Conservation (phyloP, 2,113 vertebrate species). For the Pungitius pungitius region DNA sequence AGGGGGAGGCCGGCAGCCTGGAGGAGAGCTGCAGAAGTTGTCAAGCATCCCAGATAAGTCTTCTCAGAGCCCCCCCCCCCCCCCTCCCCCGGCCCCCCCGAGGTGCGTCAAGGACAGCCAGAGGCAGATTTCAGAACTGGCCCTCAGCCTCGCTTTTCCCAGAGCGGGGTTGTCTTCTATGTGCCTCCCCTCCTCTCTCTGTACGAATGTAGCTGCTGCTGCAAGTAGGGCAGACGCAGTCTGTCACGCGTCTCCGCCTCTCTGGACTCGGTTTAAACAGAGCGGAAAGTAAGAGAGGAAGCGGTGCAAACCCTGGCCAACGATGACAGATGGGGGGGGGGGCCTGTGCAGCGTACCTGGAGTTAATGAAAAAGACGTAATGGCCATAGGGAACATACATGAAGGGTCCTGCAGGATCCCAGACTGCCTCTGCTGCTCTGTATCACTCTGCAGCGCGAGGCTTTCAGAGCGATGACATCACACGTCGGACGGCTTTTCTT, state of each 20-base stretch:
- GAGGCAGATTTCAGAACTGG: slow-evolving; percentile 60
- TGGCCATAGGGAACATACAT: slow-evolving; percentile 44
- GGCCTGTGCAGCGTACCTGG: slow-evolving; percentile 39
- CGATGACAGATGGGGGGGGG: slow-evolving; percentile 3
- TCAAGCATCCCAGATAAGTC: slow-evolving; percentile 67
- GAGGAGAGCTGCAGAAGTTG: slow-evolving; percentile 62
- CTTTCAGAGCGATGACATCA: too few relatives aligned
- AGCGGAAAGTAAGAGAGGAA: slow-evolving; percentile 40
- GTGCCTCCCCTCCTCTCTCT: slow-evolving; percentile 4
- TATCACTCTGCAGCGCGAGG: too few relatives aligned
- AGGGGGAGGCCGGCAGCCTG: slow-evolving; percentile 56
- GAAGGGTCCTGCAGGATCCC: slow-evolving; percentile 69
- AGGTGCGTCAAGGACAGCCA: slow-evolving; percentile 71
- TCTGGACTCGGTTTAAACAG: slow-evolving; percentile 53
- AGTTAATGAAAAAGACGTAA: slow-evolving; percentile 63
- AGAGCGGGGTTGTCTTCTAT: slow-evolving; percentile 40
- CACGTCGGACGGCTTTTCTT: too few relatives aligned
- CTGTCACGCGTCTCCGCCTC: slow-evolving; percentile 42
- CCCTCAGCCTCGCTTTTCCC: slow-evolving; percentile 43
- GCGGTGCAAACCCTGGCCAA: slow-evolving; percentile 6
- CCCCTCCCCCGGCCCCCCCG: slow-evolving; percentile 53
- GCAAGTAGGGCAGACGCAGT: slow-evolving; percentile 53
- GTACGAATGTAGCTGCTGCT: slow-evolving; percentile 44
- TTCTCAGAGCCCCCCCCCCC: slow-evolving; percentile 55
- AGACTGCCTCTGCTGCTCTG: slow-evolving; percentile 49